Evolutionary conservation across 2,888 invertebrate species (phyloP), one percentile per base, ranked within the genome.

Genomic region (Athalia rosae): DNA sequence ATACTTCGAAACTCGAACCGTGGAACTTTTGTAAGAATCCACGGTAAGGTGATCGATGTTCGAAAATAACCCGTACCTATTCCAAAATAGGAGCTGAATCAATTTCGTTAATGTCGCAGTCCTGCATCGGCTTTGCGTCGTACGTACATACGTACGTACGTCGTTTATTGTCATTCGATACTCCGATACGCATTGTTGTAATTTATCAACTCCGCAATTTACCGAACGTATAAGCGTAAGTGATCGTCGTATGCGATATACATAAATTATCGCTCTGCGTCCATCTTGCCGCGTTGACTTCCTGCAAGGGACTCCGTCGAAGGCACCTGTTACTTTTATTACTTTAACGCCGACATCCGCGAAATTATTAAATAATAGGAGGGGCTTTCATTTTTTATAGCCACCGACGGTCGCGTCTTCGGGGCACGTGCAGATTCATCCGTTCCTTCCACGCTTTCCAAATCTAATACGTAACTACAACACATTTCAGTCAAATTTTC

Each of bases 281-380:
- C 50, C 58, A 71, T 53, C 69, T 43, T 43, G 69, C 50, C 13
- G 11, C 53, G 45, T 71, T 58, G 71, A 13, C 58, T 71, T 71
- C 58, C 71, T 58, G 56, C 58, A 8, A 58, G 71, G 45, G 43
- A 15, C 71, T 15, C 66, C 45, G 11, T 58, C 53, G n/a, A 11
- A 58, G 71, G 71, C 45, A 71, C 56, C 71, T 71, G 71, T 71
- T n/a, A 71, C 41, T 45, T 58, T 56, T 71, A 58, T 56, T 58
- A 71, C 71, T 71, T 47, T 58, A 71, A 71, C 56, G 13, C 45
- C 43, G 13, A 71, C 58, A 71, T 71, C 71, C 71, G 71, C 45
- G 13, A 58, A 71, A 43, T 56, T 7, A 58, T 71, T 58, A 13
- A 71, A 71, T 71, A 56, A 71, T 71, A 56, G 71, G 4, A 4